Percentiles rank a stretch among this genome's conserved stretches.
These are phyloP conservation scores for Otocyon megalotis DNA, from an alignment of 2,113 vertebrate species.

Conservation along the genomic window DNA sequence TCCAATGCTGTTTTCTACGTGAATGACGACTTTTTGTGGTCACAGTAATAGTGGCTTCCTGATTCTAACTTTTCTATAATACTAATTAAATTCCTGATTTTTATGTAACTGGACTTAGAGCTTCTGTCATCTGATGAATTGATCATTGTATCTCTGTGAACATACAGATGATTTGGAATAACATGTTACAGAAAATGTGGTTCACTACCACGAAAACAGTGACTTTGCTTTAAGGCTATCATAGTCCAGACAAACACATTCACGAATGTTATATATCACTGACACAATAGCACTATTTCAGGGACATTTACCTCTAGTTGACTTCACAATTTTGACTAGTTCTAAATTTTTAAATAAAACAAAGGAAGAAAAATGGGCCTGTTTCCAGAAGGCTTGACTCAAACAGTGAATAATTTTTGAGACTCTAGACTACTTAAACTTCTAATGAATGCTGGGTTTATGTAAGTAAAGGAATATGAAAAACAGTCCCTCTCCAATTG, in stretches of 20 bases:
- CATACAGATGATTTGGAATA: conserved; percentile 67
- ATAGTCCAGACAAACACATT: conserved; percentile 65
- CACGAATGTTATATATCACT: conserved; percentile 53
- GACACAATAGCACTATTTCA: conserved; percentile 66
- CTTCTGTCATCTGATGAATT: conserved; percentile 67
- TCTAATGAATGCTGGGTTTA: background rate
- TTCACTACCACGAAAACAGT: conserved; percentile 51
- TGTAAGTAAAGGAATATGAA: rapidly evolving
- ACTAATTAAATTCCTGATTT: conserved; percentile 36
- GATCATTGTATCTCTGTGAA: conserved; percentile 17
- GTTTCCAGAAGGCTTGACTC: conserved; percentile 19
- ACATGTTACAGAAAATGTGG: conserved; percentile 66
- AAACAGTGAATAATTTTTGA: background rate
- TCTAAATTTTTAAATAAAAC: conserved; percentile 65
- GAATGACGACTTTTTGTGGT: background rate
- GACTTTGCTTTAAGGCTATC: conserved; percentile 62
- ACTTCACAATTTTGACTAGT: conserved; percentile 60
- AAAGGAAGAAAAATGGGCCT: background rate
- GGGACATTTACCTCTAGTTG: conserved; percentile 64
- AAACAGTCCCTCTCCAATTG: background rate
- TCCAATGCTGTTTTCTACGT: background rate
- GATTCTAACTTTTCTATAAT: background rate
- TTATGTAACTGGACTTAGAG: conserved; percentile 53
- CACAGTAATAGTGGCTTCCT: background rate
- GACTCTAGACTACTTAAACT: background rate